Base-by-base conservation (phyloP, 2,888 invertebrate species). In the Tenthredo distinguenda region DNA sequence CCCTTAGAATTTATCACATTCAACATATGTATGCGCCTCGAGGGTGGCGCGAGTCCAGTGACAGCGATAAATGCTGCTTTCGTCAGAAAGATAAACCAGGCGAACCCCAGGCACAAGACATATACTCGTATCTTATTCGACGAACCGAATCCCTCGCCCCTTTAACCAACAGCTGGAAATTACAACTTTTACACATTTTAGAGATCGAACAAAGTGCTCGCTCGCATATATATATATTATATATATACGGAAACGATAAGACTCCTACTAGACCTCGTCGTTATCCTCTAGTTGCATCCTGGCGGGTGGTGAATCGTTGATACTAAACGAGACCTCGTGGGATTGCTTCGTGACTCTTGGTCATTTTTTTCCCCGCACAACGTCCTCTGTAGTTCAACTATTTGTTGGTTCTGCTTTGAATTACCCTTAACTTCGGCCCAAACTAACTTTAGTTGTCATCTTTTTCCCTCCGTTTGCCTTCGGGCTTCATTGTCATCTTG, bases 271-370 rank as follows among this genome's bases (percentile, higher is more conserved):
- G 4, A 79, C n/a, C 37, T 62, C 55, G 34, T 55, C 55, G 55
- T 55, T 55, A 31, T 10, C 4, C 7, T 12, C 37, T 62, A 58
- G 81, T 2, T 81, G 37, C 62, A 81, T 31, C 81, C 81, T 10
- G 6, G 40, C 40, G 58, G 62, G 40, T 62, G 81, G 81, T 62
- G 40, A 81, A 81, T 62, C 40, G 62, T 81, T 81, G 40, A 79
- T 58, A 55, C 58, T 15, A 7, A 79, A 79, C 55, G 50, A 79
- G 37, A 79, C 34, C 47, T 9, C 47, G 3, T 55, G 18, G 34
- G n/a, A 37, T 58, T 47, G 79, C 26, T 47, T 55, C 79, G 79
- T 79, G 79, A 55, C 55, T 50, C 15, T 31, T 34, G 79, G 12
- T 34, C 6, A 55, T 79, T 79, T 79, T 58, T 55, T 50, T 26